Evolutionary conservation across 2,888 invertebrate genomes (phyloP).

Genomic region (Mactromeris polynyma): DNA sequence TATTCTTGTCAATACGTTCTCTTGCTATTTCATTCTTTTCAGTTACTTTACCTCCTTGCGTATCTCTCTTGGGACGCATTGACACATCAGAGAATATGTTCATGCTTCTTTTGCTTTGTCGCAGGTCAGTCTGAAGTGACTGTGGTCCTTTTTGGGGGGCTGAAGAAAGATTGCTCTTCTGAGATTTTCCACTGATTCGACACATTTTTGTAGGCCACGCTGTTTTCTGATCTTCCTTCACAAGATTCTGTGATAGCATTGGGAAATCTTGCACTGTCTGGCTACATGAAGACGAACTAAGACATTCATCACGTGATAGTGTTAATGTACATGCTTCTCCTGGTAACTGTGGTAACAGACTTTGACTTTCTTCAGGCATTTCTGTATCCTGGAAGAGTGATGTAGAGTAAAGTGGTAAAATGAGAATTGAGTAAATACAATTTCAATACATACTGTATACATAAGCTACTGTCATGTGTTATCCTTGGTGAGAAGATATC

Average conservation of each 20-base stretch:
- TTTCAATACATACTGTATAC: too few relatives aligned
- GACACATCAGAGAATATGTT: background rate
- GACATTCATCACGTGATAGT: background rate
- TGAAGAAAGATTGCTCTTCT: background rate
- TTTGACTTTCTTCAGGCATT: constrained; percentile 49
- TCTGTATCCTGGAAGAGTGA: constrained; percentile 20
- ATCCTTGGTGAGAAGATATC: too few relatives aligned
- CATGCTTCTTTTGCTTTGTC: background rate
- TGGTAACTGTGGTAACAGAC: constrained; percentile 50
- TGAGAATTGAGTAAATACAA: background rate
- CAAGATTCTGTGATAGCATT: background rate
- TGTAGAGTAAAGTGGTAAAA: background rate
- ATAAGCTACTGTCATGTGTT: too few relatives aligned
- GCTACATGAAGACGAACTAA: background rate
- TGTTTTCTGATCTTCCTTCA: background rate
- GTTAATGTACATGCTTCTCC: background rate
- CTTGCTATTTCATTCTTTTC: background rate
- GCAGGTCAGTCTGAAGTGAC: background rate
- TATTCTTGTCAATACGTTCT: background rate
- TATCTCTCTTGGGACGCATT: background rate
- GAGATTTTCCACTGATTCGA: background rate
- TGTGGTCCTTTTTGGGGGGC: background rate
- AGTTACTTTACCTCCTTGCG: background rate
- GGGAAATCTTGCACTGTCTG: background rate
- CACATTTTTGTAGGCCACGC: background rate